Conservation (phyloP, 2,113 vertebrate genomes). For the Ia io region DNA sequence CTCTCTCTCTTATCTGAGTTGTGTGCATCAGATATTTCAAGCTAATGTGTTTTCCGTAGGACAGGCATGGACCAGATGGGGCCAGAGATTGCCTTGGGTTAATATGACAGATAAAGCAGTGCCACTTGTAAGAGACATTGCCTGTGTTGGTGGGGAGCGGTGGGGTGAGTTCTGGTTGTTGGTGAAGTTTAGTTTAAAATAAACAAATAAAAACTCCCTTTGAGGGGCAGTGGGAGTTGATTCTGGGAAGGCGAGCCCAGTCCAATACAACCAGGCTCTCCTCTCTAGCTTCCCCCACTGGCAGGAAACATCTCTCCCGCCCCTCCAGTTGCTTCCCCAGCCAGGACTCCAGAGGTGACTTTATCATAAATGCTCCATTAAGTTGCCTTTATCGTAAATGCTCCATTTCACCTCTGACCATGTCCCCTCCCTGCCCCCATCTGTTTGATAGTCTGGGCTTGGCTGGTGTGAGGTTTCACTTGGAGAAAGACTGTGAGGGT, state of each 20-base stretch:
- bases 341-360: background rate
- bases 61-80: background rate
- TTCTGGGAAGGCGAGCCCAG: background rate
- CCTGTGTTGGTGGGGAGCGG: background rate
- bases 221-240: background rate
- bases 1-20: background rate
- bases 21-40: background rate
- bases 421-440: background rate
- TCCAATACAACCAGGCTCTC: accelerated
- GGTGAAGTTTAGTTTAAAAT: background rate
- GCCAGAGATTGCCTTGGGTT: background rate
- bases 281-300: background rate
- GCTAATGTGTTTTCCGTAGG: background rate
- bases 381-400: background rate
- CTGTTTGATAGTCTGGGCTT: background rate
- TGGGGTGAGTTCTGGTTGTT: background rate
- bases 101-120: background rate
- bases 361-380: background rate
- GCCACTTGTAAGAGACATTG: background rate
- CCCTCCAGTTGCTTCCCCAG: background rate
- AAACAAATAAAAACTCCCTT: background rate
- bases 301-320: background rate
- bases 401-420: background rate
- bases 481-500: background rate
- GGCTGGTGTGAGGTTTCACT: background rate